Evolutionary conservation across 2,888 invertebrate species (phyloP), one percentile per base, ranked within the genome.

Genomic region (Ophion ventricosus): DNA sequence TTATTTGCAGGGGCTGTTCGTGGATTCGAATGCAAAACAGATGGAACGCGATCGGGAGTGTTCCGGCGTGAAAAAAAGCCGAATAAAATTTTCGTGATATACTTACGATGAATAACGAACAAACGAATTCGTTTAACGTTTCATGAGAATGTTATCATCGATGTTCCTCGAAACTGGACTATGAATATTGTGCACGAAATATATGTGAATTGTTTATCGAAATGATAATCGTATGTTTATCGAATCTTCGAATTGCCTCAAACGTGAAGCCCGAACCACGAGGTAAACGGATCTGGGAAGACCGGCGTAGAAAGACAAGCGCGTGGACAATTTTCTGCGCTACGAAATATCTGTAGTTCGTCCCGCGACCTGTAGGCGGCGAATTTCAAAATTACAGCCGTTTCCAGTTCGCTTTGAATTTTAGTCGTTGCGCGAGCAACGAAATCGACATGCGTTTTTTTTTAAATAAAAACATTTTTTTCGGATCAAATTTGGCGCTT

Each of bases 211-310:
- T 63, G 20, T 25, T 40, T 66, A 14, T 63, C n/a, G 29, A n/a
- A 74, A 63, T 74, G 61, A 49, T 49, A 54, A 63, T 63, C 26
- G 20, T 26, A 63, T 54, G 49, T 29, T 49, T 63, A 49, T 49
- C 61, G 49, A 74, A 74, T 63, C 63, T 74, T 49, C 49, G 49
- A 63, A 74, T 63, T 14, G 1, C 61, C 26, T 67, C 25, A 26
- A 43, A 43, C 25, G 25, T 25, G 43, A 67, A 20, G 49, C 11
- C 23, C 20, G 20, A 66, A 35, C 49, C 23, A 10, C 67, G 25
- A 49, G 8, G 49, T 67, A 26, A 49, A 49, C 49, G 67, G 17
- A 43, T 49, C 5, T 49, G 49, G 49, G 49, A 67, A 11, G 67
- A 25, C 23, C 25, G 25, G 20, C 25, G 43, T 26, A 26, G 40